Evolutionary conservation across 2,888 invertebrate species (phyloP).

Genomic region (Melipona beecheii): DNA sequence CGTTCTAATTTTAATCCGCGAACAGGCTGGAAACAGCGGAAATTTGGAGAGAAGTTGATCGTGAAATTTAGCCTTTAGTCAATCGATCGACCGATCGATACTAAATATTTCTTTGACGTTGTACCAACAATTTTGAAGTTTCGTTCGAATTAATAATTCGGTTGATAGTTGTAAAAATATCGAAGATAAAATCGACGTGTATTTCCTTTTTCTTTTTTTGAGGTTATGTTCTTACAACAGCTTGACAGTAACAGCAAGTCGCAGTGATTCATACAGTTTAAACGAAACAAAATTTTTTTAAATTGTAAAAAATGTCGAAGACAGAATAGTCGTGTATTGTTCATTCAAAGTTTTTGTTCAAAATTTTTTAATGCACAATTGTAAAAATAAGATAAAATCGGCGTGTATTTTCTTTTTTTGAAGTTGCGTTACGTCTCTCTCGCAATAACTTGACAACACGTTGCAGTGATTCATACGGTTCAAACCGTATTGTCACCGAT

Average conservation of each 20-base stretch:
- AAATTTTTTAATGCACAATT: not conserved
- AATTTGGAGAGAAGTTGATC: not conserved
- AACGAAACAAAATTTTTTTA: not conserved
- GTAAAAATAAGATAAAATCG: not conserved
- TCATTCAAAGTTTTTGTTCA: no score
- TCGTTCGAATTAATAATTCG: no score
- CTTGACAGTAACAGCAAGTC: no score
- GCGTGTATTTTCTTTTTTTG: not conserved
- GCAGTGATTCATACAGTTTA: no score
- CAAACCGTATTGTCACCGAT: conserved; percentile 32
- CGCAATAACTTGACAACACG: not conserved
- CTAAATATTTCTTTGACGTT: no score
- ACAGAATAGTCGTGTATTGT: no score
- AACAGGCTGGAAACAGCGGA: not conserved
- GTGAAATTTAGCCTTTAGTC: not conserved
- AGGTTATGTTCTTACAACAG: no score
- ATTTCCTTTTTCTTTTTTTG: no score
- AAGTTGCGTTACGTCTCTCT: conserved; percentile 8
- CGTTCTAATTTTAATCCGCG: not conserved
- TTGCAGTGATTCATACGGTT: conserved; percentile 39
- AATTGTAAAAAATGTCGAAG: not conserved
- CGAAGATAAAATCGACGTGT: no score
- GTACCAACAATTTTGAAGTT: no score
- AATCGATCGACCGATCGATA: not conserved
- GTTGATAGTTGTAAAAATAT: no score